These are phyloP conservation scores for Polyommatus icarus DNA, from an alignment of 2,888 invertebrate species.

Conservation along the genomic window DNA sequence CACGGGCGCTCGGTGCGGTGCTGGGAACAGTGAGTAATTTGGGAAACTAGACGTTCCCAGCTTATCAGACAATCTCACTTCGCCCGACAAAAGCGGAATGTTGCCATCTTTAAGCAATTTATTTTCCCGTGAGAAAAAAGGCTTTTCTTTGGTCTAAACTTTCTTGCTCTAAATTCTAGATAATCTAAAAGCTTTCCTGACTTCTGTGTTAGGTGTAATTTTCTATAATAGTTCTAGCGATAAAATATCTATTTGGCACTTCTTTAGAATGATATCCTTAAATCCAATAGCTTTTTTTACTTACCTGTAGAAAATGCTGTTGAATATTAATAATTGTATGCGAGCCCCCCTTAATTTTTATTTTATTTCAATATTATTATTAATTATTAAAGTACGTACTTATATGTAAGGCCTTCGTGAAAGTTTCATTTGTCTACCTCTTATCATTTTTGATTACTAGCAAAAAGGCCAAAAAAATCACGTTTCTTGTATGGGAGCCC, in stretches of 20 bases:
- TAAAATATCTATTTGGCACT: not conserved
- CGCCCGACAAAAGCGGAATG: conserved; percentile 15
- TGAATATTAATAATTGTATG: no score
- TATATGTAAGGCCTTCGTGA: no score
- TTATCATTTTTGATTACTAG: no score
- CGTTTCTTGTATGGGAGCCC: no score
- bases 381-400: no score
- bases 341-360: no score
- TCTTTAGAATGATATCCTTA: not conserved
- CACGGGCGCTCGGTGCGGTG: conserved; percentile 18
- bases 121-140: conserved; percentile 19
- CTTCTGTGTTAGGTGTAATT: not conserved
- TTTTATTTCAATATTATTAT: no score
- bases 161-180: conserved; percentile 14
- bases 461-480: no score
- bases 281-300: not conserved
- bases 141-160: conserved; percentile 13
- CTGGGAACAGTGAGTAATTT: conserved; percentile 21
- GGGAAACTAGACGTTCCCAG: conserved; percentile 14
- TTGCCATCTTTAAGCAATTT: conserved; percentile 22
- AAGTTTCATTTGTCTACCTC: no score
- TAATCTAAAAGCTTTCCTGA: not conserved
- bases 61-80: conserved; percentile 26
- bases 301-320: not conserved
- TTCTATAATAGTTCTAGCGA: not conserved